These are phyloP conservation scores for Yponomeuta cagnagella DNA, from an alignment of 2,888 invertebrate genomes.

Conservation along the genomic window DNA sequence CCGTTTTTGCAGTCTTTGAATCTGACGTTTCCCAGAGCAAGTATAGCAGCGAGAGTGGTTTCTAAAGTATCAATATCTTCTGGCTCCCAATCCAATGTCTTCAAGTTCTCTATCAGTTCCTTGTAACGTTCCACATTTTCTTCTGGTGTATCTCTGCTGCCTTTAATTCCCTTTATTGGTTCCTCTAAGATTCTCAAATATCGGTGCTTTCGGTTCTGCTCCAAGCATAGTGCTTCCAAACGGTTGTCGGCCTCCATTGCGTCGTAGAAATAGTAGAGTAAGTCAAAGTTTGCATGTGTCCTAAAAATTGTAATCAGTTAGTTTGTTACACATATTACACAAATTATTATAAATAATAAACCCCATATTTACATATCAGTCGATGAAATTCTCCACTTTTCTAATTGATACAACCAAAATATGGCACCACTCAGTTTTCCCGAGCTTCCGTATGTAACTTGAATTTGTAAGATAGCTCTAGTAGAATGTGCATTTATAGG, in stretches of 20 bases:
- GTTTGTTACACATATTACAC: neutral
- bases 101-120: constrained; percentile 78
- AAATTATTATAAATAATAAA: no score
- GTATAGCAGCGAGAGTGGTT: constrained; percentile 82
- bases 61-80: constrained; percentile 83
- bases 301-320: constrained; percentile 59
- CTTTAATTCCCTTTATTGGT: constrained; percentile 71
- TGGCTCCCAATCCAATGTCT: constrained; percentile 81
- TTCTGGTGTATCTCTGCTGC: constrained; percentile 78
- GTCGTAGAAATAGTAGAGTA: constrained; percentile 93
- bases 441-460: constrained; percentile 87
- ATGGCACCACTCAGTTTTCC: constrained; percentile 93
- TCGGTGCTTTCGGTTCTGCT: constrained; percentile 81
- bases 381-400: constrained; percentile 91
- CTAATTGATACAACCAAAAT: constrained; percentile 89
- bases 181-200: constrained; percentile 81
- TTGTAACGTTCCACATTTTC: constrained; percentile 80
- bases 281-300: constrained; percentile 91
- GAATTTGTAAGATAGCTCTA: constrained; percentile 85
- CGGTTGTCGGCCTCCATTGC: constrained; percentile 82
- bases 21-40: constrained; percentile 86
- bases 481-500: constrained; percentile 91
- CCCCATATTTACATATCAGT: constrained; percentile 79
- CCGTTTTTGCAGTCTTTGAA: constrained; percentile 81
- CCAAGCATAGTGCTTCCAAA: constrained; percentile 80